A percentile compares a stretch with the other conserved stretches of the same genome.
phyloP scores from a whole-genome alignment of 2,888 invertebrate genomes.

The Tinea semifulvella region DNA sequence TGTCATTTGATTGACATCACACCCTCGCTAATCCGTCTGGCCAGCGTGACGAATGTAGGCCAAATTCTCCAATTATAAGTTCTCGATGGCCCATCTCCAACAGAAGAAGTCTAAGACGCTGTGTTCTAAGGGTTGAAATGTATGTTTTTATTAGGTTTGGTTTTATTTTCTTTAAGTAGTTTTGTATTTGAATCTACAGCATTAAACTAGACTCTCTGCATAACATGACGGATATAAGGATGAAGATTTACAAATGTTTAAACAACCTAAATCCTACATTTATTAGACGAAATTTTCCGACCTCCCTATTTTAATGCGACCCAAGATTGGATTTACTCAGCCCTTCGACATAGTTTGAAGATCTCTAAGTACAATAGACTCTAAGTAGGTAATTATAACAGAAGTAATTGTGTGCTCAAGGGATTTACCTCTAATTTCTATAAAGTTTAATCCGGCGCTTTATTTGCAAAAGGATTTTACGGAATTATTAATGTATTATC shows the following conservation, averaged over 20 bases:
- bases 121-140: too few relatives aligned
- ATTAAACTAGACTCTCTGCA: too few relatives aligned
- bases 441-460: constrained; percentile 13
- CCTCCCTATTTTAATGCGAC: constrained; percentile 9
- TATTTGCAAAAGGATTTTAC: constrained; percentile 4
- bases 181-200: too few relatives aligned
- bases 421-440: constrained; percentile 14
- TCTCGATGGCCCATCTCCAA: too few relatives aligned
- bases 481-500: constrained; percentile 1
- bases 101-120: too few relatives aligned
- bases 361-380: constrained; percentile 10
- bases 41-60: too few relatives aligned
- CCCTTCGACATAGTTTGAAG: constrained; percentile 3
- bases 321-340: constrained; percentile 8
- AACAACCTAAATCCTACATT: constrained; percentile 4
- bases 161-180: too few relatives aligned
- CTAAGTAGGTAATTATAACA: constrained; percentile 15
- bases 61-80: too few relatives aligned
- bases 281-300: constrained; percentile 6
- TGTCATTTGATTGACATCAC: too few relatives aligned
- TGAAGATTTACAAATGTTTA: constrained; percentile 2
- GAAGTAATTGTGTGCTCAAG: constrained; percentile 15
- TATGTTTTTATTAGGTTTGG: too few relatives aligned
- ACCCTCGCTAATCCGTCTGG: too few relatives aligned
- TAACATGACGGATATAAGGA: too few relatives aligned